Base-by-base conservation (phyloP, 1,140 invertebrate species). In the Drosophila ironensis region DNA sequence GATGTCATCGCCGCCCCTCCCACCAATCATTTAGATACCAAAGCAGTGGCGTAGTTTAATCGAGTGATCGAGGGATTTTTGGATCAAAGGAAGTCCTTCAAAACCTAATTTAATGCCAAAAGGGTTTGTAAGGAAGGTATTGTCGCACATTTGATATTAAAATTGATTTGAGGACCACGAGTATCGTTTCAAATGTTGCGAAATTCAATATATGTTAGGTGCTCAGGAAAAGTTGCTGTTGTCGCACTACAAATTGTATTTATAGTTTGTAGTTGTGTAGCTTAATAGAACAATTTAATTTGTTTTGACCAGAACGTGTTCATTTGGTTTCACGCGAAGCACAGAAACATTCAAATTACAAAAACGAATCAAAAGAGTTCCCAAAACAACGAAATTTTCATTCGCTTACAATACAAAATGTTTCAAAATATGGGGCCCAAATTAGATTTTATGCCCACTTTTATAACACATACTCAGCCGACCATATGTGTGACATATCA, bases 1-100 rank as follows among this genome's bases (percentile, higher is more conserved):
- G 67, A 57, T 71, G 67, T 71, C 67, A 69, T 33, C 64, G n/a
- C 27, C 9, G 12, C 14, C 19, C 24, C 41, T 8, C 38, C 53
- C 33, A 16, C 20, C 38, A 47, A 56, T 56, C 52, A 66, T 78
- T 53, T 61, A 25, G 28, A 41, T 57, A 27, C 48, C 42, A 48
- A 50, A 57, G 4, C 24, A 63, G 56, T 28, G 41, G 56, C 59
- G 56, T 63, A 61, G 59, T 16, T 1, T 37, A 17, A 37, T 16
- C 14, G 8, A 16, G 2, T 37, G 12, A 2, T 7, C 14, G 14
- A 14, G 33, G n/a, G 41, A 7, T 22, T 30, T 4, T 30, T 33
- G 9, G 16, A 22, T n/a, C n/a, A n/a, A n/a, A n/a, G n/a, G n/a
- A n/a, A n/a, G n/a, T n/a, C n/a, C n/a, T n/a, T n/a, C n/a, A n/a